A percentile compares a stretch with the other conserved stretches of the same genome.
Evolutionary conservation across 2,888 invertebrate species (phyloP).

Genomic region (Leptarthrus brevirostris): DNA sequence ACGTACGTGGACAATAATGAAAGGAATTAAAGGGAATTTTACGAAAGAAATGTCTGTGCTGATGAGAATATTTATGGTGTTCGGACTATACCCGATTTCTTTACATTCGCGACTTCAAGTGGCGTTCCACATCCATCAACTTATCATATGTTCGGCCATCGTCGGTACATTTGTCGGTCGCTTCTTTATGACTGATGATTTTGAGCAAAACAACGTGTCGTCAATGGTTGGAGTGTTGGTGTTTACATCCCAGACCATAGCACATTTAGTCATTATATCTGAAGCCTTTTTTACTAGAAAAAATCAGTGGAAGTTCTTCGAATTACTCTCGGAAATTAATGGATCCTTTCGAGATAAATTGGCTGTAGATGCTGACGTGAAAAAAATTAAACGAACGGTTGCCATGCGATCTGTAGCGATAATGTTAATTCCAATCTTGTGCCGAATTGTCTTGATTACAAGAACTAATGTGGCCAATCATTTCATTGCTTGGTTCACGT

Average conservation of each 20-base stretch:
- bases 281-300: slow-evolving; percentile 53
- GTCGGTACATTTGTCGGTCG: background rate
- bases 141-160: background rate
- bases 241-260: slow-evolving; percentile 49
- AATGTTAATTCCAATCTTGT: background rate
- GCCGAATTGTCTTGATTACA: background rate
- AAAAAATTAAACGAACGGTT: background rate
- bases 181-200: background rate
- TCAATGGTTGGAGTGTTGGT: slow-evolving; percentile 52
- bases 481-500: background rate
- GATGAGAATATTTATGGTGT: slow-evolving; percentile 1
- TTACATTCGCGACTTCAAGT: background rate
- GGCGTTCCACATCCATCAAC: background rate
- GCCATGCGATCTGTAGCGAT: background rate
- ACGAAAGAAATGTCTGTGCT: slow-evolving; percentile 4
- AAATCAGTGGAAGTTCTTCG: slow-evolving; percentile 50
- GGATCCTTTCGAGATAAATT: slow-evolving; percentile 45
- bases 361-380: slow-evolving; percentile 26
- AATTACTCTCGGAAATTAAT: slow-evolving; percentile 51
- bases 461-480: background rate
- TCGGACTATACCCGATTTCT: background rate
- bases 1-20: background rate
- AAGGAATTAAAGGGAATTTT: background rate
- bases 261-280: slow-evolving; percentile 50
- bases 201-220: slow-evolving; percentile 14